Conservation (phyloP, 2,113 vertebrate genomes). For the Catharus minimus region DNA sequence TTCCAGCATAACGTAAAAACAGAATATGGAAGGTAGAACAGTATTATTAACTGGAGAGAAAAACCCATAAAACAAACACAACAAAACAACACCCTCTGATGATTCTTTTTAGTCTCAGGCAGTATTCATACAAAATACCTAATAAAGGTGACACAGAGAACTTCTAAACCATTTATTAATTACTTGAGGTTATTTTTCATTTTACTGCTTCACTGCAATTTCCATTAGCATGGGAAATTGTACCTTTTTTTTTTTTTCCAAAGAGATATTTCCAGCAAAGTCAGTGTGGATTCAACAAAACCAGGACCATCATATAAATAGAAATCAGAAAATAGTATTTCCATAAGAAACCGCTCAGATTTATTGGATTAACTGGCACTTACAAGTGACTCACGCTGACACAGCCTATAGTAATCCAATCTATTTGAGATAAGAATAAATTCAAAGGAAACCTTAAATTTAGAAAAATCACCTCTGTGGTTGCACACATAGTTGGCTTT, state of each 20-base stretch:
- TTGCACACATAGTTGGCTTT: background rate
- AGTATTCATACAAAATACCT: background rate
- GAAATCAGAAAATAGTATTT: conserved; percentile 42
- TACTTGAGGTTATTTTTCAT: conserved; percentile 6
- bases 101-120: background rate
- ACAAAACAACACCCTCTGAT: background rate
- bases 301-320: conserved; percentile 26
- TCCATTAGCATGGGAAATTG: background rate
- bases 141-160: background rate
- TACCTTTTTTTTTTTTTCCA: background rate
- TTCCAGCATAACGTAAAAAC: background rate
- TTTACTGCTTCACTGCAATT: background rate
- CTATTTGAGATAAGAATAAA: background rate
- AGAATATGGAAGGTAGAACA: background rate
- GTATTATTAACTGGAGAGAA: background rate
- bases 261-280: conserved; percentile 14
- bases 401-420: conserved; percentile 34
- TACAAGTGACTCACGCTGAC: conserved; percentile 50
- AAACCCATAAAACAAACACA: background rate
- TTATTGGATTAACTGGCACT: conserved; percentile 59
- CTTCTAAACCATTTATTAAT: background rate
- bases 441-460: conserved; percentile 33
- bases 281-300: background rate
- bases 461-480: conserved; percentile 1
- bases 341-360: conserved; percentile 33